Percentiles rank a stretch among this genome's conserved stretches.
Evolutionary conservation across 2,888 invertebrate species (phyloP).

Genomic region (Cerastis leucographa): DNA sequence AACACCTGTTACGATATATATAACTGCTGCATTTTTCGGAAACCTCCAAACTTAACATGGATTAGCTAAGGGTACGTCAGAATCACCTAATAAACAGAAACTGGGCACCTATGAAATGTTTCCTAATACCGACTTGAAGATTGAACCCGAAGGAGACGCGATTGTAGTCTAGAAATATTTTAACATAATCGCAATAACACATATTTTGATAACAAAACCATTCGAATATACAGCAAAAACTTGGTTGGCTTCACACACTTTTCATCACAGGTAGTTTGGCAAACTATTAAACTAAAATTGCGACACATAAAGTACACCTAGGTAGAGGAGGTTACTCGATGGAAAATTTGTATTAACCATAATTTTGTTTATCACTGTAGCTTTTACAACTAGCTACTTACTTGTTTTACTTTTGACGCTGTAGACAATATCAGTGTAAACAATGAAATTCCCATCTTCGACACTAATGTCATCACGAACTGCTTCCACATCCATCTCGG

Average conservation of each 20-base stretch:
- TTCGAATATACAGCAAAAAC: constrained; percentile 19
- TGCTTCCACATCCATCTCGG: constrained; percentile 82
- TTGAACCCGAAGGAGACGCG: neutral
- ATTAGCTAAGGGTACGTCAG: neutral
- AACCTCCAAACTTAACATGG: neutral
- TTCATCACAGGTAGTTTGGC: constrained; percentile 13
- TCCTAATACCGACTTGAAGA: neutral
- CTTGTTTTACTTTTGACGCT: constrained; percentile 41
- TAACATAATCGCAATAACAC: neutral
- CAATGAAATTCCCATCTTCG: constrained; percentile 81
- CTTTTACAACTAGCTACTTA: constrained; percentile 42
- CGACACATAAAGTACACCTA: neutral
- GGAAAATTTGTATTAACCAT: neutral
- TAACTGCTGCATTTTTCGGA: neutral
- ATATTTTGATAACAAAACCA: constrained; percentile 6
- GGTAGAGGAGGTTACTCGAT: neutral
- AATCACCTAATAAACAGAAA: neutral
- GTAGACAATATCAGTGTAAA: constrained; percentile 72
- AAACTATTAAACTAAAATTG: constrained; percentile 6
- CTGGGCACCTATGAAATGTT: neutral
- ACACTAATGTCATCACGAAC: constrained; percentile 80
- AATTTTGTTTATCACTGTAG: neutral
- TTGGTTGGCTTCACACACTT: constrained; percentile 55
- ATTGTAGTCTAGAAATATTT: neutral
- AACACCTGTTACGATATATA: neutral